phyloP scores from a whole-genome alignment of 2,888 invertebrate genomes.

The Trachelus tabidus region DNA sequence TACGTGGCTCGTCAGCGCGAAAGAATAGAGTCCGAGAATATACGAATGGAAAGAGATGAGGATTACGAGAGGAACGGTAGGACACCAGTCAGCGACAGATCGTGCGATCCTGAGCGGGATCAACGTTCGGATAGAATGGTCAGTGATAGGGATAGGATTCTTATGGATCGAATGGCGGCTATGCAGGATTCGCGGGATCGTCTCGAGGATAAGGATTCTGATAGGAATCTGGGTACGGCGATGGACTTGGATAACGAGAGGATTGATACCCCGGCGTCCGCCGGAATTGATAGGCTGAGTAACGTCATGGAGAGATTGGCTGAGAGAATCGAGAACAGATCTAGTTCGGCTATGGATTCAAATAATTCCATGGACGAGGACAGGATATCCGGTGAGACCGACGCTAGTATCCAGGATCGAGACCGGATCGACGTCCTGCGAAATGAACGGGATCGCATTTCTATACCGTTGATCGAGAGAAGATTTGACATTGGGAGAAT shows the following conservation, averaged over 20 bases:
- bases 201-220: not conserved
- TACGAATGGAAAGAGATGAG: constrained; percentile 23
- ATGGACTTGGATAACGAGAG: constrained; percentile 42
- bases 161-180: not conserved
- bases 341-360: constrained; percentile 53
- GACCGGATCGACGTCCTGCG: constrained; percentile 28
- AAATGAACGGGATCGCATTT: constrained; percentile 20
- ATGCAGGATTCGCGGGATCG: not conserved
- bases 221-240: constrained; percentile 4
- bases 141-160: not conserved
- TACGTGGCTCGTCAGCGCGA: constrained; percentile 59
- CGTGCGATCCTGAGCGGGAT: constrained; percentile 16
- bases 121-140: constrained; percentile 17
- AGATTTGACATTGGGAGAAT: constrained; percentile 20
- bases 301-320: constrained; percentile 50
- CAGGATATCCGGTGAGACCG: constrained; percentile 45
- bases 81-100: not conserved
- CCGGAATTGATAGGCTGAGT: constrained; percentile 32
- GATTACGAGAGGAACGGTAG: constrained; percentile 14
- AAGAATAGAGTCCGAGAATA: constrained; percentile 49
- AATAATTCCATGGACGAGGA: constrained; percentile 57
- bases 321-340: constrained; percentile 58
- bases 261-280: constrained; percentile 12
- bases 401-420: constrained; percentile 27
- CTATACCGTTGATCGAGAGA: constrained; percentile 19